Percentiles rank a stretch among this genome's conserved stretches.
Evolutionary conservation across 2,113 vertebrate species (phyloP).

Genomic region (Drymodes brunneopygia): DNA sequence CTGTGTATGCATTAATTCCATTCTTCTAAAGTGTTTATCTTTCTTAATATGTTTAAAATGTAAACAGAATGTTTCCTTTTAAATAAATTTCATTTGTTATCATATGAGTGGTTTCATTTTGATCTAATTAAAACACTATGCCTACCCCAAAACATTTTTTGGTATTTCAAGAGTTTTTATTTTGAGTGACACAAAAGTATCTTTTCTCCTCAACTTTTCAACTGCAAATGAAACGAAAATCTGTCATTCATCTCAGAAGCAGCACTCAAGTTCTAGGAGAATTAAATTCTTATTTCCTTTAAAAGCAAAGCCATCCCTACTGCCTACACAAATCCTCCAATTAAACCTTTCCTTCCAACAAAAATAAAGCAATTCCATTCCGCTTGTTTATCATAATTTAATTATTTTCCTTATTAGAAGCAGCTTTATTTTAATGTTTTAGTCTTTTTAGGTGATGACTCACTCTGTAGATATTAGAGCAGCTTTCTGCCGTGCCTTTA

Average conservation of each 20-base stretch:
- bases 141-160: neutral
- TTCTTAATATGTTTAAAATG: neutral
- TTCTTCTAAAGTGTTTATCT: neutral
- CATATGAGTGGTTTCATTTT: neutral
- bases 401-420: slow-evolving; percentile 42
- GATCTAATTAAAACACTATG: neutral
- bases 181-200: neutral
- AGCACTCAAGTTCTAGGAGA: neutral
- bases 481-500: neutral
- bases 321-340: slow-evolving; percentile 37
- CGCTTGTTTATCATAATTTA: slow-evolving; percentile 47
- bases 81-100: neutral
- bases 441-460: neutral
- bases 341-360: slow-evolving; percentile 10
- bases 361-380: slow-evolving; percentile 9
- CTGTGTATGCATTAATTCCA: neutral
- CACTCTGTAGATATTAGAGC: neutral
- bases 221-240: neutral
- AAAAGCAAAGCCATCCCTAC: slow-evolving; percentile 11
- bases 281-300: neutral
- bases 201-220: neutral
- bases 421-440: slow-evolving; percentile 19
- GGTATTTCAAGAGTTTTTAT: neutral
- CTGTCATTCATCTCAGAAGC: neutral
- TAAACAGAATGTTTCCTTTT: neutral